These are phyloP conservation scores for Lophochroa leadbeateri DNA, from an alignment of 2,113 vertebrate genomes.

Conservation along the genomic window DNA sequence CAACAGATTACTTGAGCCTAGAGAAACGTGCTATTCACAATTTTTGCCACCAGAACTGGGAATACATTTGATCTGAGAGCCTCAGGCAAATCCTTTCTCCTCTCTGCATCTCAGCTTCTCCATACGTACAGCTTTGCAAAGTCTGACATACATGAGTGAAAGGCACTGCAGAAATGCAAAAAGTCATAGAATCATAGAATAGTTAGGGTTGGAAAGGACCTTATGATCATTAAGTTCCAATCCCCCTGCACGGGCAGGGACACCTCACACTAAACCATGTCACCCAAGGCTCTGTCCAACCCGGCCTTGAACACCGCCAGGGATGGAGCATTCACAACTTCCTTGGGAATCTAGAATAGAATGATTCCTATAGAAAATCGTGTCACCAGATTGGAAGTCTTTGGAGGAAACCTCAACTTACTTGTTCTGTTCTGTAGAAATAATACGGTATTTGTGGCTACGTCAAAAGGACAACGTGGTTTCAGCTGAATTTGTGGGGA, in stretches of 20 bases:
- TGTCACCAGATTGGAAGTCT: background rate
- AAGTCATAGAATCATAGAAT: background rate
- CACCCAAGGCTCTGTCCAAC: background rate
- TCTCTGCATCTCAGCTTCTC: background rate
- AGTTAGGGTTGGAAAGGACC: background rate
- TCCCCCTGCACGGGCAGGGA: background rate
- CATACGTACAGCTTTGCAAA: background rate
- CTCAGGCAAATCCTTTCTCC: slow-evolving; percentile 53
- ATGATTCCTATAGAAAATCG: background rate
- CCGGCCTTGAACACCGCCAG: background rate
- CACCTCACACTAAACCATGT: background rate
- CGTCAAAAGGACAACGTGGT: background rate
- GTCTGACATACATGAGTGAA: background rate
- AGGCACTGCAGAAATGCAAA: background rate
- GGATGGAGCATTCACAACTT: no score
- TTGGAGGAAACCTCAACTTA: background rate
- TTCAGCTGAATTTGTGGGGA: background rate
- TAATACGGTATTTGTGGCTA: background rate
- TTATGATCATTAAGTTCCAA: background rate
- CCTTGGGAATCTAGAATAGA: background rate
- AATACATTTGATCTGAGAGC: slow-evolving; percentile 8
- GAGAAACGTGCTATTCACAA: background rate
- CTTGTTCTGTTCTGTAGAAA: background rate
- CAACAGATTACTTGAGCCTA: background rate
- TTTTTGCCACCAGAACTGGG: background rate